Evolutionary conservation across 2,113 vertebrate species (phyloP), one percentile per base, ranked within the genome.

Genomic region (Corapipo altera): DNA sequence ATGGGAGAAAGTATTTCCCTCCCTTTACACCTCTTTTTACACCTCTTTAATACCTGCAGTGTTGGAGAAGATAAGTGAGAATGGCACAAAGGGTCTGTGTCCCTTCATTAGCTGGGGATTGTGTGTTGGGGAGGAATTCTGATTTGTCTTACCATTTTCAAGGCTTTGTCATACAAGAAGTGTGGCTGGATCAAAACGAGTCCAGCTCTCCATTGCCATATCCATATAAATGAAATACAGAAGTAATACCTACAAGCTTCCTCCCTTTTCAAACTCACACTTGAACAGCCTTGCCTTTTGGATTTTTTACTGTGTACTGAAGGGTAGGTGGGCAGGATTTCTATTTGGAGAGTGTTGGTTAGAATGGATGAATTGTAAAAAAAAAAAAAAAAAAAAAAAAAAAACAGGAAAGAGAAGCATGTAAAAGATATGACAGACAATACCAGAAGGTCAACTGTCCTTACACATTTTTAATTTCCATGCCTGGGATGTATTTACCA

Each of bases 141-240:
- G 15, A 73, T 70, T 39, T 73, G 33, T 65, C 11, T 9, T 55
- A 72, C 13, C 23, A 19, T 59, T 72, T 82, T 54, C 61, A 88
- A 72, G 93, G 13, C 39, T 64, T 74, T 0, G 0, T 67, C 39
- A 15, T 18, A 15, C n/a, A 28, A 21, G 11, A 62, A 66, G 27
- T 9, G 55, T 46, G 43, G 10, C 57, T 90, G 62, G 49, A 30
- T 85, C 51, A 77, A 30, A 52, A 20, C 32, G 18, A 71, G 44
- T 49, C 51, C 54, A 30, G 37, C n/a, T n/a, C 8, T 66, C 67
- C n/a, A 1, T 23, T 75, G 57, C 43, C n/a, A 21, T 41, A 67
- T 64, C 44, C 39, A 18, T 30, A 4, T 19, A 81, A 65, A 1
- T 51, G 55, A 59, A 88, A 58, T 21, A 30, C n/a, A n/a, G n/a